Evolutionary conservation across 2,888 invertebrate genomes (phyloP).

Genomic region (Sphaerophoria taeniata): DNA sequence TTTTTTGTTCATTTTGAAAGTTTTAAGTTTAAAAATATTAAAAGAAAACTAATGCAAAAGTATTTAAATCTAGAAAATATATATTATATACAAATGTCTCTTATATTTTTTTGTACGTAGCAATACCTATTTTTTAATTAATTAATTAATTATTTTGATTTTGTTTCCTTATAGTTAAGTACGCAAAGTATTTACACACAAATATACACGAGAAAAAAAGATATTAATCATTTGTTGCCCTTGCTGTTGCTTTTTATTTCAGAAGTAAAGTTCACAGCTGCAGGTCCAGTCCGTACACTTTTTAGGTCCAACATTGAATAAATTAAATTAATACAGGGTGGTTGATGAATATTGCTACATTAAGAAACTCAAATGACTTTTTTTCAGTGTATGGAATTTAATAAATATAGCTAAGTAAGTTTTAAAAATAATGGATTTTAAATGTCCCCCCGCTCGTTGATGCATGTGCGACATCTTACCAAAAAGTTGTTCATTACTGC

Average conservation of each 20-base stretch:
- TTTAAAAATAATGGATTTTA: no score
- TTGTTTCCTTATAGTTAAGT: slow-evolving; percentile 65
- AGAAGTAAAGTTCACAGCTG: no score
- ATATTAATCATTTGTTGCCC: slow-evolving; percentile 49
- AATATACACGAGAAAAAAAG: slow-evolving; percentile 59
- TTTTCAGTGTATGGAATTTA: no score
- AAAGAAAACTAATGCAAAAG: slow-evolving; percentile 52
- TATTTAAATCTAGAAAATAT: slow-evolving; percentile 58
- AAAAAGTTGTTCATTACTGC: no score
- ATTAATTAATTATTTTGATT: slow-evolving; percentile 47
- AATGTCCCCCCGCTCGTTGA: no score
- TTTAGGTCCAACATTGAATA: no score
- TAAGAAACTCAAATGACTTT: no score
- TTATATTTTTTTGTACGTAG: slow-evolving; percentile 53
- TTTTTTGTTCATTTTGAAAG: slow-evolving; percentile 43
- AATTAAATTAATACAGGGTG: no score
- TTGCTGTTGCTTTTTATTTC: neutral
- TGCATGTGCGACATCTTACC: no score
- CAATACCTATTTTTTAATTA: slow-evolving; percentile 46
- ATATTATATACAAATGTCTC: slow-evolving; percentile 64
- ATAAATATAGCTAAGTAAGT: no score
- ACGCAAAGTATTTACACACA: slow-evolving; percentile 72
- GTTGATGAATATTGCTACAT: no score
- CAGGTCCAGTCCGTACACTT: no score
- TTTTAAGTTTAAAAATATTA: slow-evolving; percentile 41